A percentile compares a stretch with the other conserved stretches of the same genome.
These are phyloP conservation scores for Myripristis murdjan DNA, from an alignment of 2,797 vertebrate genomes.

Conservation along the genomic window DNA sequence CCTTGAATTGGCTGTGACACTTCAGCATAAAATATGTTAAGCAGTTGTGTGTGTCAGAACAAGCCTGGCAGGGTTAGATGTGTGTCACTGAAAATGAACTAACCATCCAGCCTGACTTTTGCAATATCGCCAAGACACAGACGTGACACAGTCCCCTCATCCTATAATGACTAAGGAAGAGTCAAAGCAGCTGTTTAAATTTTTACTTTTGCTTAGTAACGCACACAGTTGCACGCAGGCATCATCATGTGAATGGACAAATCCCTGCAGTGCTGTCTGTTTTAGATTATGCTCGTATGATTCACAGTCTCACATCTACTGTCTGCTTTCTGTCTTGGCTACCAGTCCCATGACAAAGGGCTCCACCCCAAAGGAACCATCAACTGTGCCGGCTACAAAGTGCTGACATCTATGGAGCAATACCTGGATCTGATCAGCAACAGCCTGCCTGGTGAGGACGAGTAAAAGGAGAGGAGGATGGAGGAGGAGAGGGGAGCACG, in stretches of 20 bases:
- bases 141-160: no score
- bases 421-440: constrained; percentile 91
- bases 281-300: neutral
- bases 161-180: no score
- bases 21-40: no score
- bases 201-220: neutral
- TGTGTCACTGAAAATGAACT: no score
- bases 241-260: neutral
- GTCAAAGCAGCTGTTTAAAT: no score
- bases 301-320: neutral
- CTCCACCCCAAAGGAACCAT: constrained; percentile 88
- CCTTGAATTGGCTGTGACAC: no score
- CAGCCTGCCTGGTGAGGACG: constrained; percentile 89
- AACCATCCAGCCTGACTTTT: no score
- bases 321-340: constrained; percentile 15
- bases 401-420: constrained; percentile 92
- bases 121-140: no score
- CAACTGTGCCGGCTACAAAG: constrained; percentile 93
- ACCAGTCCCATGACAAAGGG: constrained; percentile 89
- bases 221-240: constrained; percentile 61
- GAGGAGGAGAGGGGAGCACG: neutral
- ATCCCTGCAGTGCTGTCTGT: neutral
- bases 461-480: neutral
- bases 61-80: no score
- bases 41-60: no score